Conservation (phyloP, 2,113 vertebrate genomes). For the Toxotes jaculatrix region DNA sequence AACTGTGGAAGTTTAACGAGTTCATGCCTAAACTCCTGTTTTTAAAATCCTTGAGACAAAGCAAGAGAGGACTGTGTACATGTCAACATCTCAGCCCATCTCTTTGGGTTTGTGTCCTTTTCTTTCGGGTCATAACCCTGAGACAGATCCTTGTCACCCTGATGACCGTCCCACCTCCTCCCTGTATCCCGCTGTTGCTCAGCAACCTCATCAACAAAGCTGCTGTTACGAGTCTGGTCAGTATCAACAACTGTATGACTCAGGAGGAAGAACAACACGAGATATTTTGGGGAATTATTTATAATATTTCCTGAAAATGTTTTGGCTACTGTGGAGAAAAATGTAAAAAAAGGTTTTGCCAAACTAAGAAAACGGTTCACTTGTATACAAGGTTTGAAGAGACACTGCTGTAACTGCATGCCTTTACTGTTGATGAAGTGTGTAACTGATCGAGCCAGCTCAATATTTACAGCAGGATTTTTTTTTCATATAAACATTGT, state of each 20-base stretch:
- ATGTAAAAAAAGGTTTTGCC: neutral
- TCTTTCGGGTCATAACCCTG: conserved; percentile 46
- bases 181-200: conserved; percentile 45
- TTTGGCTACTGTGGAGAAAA: conserved; percentile 22
- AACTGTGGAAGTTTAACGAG: conserved; percentile 4
- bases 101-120: conserved; percentile 32
- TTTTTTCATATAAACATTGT: neutral
- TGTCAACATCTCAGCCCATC: conserved; percentile 54
- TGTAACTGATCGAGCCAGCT: neutral
- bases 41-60: conserved; percentile 32
- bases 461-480: neutral
- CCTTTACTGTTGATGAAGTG: conserved; percentile 1
- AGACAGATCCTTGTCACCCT: conserved; percentile 38
- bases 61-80: conserved; percentile 37
- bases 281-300: conserved; percentile 32
- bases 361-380: conserved; percentile 42
- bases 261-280: conserved; percentile 20
- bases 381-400: conserved; percentile 17
- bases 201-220: conserved; percentile 69
- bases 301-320: conserved; percentile 42
- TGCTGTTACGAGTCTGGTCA: conserved; percentile 49
- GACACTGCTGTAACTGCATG: neutral
- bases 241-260: conserved; percentile 44
- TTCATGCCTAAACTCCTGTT: conserved; percentile 25
- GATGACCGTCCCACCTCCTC: neutral